Percentiles rank a stretch among this genome's conserved stretches.
These are phyloP conservation scores for Willisornis vidua DNA, from an alignment of 2,113 vertebrate species.

Conservation along the genomic window DNA sequence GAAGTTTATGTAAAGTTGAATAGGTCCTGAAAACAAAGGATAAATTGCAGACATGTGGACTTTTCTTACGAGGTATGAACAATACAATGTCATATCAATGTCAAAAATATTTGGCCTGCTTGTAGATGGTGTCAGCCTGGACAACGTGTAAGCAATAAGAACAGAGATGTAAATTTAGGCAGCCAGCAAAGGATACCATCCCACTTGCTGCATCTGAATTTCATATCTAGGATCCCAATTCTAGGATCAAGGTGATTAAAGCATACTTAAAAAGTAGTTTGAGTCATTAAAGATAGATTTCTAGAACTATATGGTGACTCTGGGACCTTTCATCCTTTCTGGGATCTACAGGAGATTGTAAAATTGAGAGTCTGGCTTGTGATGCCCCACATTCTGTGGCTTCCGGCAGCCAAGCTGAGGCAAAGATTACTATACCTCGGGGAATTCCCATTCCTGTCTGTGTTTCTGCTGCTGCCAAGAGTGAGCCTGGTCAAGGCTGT, in stretches of 20 bases:
- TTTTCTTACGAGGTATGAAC: background rate
- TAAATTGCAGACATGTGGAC: background rate
- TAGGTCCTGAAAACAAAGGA: background rate
- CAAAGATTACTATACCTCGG: background rate
- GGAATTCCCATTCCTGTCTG: fast-evolving
- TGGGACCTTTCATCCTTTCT: background rate
- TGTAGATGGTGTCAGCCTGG: background rate
- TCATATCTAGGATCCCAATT: background rate
- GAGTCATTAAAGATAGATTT: background rate
- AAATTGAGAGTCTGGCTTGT: background rate
- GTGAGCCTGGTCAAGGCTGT: fast-evolving
- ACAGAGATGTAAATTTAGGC: background rate
- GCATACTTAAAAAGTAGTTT: background rate
- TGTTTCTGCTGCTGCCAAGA: background rate
- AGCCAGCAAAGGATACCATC: background rate
- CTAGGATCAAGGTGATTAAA: background rate
- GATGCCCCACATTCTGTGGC: background rate
- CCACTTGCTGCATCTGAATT: background rate
- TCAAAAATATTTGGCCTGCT: background rate
- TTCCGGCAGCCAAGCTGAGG: background rate
- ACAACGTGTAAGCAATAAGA: background rate
- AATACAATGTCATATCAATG: background rate
- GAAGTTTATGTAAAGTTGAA: background rate
- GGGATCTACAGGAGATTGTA: background rate
- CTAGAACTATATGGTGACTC: fast-evolving